Conservation (phyloP, 2,797 vertebrate genomes). For the Neosalanx taihuensis region DNA sequence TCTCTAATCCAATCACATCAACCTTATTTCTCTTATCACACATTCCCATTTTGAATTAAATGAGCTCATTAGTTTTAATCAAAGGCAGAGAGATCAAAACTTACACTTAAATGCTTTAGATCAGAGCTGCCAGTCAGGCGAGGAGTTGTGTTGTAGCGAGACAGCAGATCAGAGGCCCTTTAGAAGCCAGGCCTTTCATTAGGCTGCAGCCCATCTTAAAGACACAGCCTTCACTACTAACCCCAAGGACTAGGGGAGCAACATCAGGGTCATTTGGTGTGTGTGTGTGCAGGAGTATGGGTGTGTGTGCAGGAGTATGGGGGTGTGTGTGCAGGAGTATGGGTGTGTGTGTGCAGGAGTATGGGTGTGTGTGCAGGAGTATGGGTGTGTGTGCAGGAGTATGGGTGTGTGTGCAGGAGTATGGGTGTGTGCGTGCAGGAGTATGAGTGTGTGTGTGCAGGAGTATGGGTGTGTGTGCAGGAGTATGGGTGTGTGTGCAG, state of each 20-base stretch:
- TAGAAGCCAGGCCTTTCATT: conserved; percentile 83
- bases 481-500: not conserved
- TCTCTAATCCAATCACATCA: conserved; percentile 97
- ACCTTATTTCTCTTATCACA: conserved; percentile 96
- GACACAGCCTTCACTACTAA: conserved; percentile 62
- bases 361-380: too few species aligned
- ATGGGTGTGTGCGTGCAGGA: not conserved
- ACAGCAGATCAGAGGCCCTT: conserved; percentile 87
- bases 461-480: not conserved
- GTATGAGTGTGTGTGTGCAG: not conserved
- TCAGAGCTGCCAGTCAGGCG: conserved; percentile 91
- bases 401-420: too few species aligned
- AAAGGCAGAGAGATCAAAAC: conserved; percentile 95
- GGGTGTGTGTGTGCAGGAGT: not conserved
- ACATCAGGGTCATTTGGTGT: conserved; percentile 36
- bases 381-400: too few species aligned
- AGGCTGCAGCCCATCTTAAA: conserved; percentile 60
- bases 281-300: not conserved
- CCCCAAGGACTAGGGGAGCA: conserved; percentile 6
- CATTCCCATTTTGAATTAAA: conserved; percentile 96
- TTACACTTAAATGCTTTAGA: conserved; percentile 94
- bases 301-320: not conserved
- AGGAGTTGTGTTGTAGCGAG: conserved; percentile 88
- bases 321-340: not conserved
- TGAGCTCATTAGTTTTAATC: conserved; percentile 97